Evolutionary conservation across 2,113 vertebrate species (phyloP).

Genomic region (Talpa occidentalis): DNA sequence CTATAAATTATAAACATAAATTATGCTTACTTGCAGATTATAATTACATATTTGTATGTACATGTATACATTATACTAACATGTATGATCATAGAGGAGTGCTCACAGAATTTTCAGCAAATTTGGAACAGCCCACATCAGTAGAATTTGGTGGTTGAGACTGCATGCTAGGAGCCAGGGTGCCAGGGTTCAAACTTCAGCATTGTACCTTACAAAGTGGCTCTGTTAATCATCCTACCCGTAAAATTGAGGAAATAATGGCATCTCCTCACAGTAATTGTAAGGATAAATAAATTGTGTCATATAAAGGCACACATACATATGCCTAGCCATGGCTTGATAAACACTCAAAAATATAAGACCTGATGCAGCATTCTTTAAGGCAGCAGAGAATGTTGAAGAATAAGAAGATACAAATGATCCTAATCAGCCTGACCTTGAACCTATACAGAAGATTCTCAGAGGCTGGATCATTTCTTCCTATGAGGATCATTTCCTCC

Average conservation of each 20-base stretch:
- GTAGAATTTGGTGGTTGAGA: neutral
- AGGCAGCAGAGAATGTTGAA: slow-evolving; percentile 26
- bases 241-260: slow-evolving; percentile 28
- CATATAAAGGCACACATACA: neutral
- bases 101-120: neutral
- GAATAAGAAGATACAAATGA: neutral
- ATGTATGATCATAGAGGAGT: neutral
- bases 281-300: neutral
- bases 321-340: neutral
- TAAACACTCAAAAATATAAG: neutral
- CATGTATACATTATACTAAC: neutral
- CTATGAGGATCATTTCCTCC: neutral
- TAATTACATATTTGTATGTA: neutral
- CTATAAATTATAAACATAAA: neutral
- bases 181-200: neutral
- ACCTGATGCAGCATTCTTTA: neutral
- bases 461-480: neutral
- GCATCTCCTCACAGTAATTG: neutral
- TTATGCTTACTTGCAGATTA: neutral
- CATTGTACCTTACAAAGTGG: neutral
- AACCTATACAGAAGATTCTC: neutral
- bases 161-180: neutral
- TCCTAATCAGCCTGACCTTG: neutral
- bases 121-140: neutral
- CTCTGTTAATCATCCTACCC: neutral